Evolutionary conservation across 2,113 vertebrate species (phyloP).

Genomic region (Podocnemis expansa): DNA sequence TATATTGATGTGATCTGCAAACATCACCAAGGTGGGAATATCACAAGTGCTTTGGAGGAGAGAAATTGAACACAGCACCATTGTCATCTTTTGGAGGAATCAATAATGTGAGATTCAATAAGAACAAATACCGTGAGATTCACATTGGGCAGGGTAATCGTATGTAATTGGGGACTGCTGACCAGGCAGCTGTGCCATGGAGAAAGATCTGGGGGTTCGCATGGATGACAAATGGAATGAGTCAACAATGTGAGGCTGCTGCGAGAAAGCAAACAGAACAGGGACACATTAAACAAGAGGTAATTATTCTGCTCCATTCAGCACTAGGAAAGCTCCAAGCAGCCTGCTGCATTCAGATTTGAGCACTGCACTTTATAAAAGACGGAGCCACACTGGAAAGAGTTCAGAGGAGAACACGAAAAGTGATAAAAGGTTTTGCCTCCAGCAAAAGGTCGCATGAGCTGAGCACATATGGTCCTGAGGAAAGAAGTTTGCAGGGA

Average conservation of each 20-base stretch:
- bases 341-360: background rate
- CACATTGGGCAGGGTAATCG: slow-evolving; percentile 60
- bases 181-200: slow-evolving; percentile 49
- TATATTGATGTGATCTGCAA: background rate
- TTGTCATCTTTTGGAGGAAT: fast-evolving
- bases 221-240: slow-evolving; percentile 59
- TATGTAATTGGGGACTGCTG: slow-evolving; percentile 61
- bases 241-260: background rate
- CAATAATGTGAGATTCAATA: background rate
- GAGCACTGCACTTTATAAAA: background rate
- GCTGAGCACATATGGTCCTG: background rate
- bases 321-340: slow-evolving; percentile 24
- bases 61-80: fast-evolving
- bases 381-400: background rate
- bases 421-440: slow-evolving; percentile 42
- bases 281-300: slow-evolving; percentile 56
- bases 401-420: slow-evolving; percentile 10
- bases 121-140: background rate
- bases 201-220: background rate
- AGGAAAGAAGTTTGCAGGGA: background rate
- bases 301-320: slow-evolving; percentile 36
- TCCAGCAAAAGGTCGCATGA: background rate
- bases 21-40: background rate
- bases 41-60: fast-evolving
- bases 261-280: slow-evolving; percentile 63